Conservation (phyloP, 2,797 vertebrate species). For the Helicolenus hilgendorfi region DNA sequence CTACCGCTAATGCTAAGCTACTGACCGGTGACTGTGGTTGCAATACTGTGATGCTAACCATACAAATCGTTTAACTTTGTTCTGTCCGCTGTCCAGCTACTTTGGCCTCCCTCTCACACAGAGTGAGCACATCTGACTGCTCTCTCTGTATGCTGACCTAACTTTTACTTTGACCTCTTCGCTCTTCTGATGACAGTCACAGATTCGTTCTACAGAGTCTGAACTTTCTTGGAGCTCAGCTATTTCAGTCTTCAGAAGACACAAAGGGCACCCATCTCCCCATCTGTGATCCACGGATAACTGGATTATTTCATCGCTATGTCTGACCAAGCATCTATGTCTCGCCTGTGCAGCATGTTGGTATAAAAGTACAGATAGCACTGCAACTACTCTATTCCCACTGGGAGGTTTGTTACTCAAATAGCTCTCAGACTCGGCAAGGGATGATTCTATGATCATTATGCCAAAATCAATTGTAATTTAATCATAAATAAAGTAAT, state of each 20-base stretch:
- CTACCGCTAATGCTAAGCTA: neutral
- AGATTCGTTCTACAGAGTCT: constrained; percentile 18
- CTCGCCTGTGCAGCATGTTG: neutral
- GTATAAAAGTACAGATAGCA: neutral
- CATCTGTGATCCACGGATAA: constrained; percentile 28
- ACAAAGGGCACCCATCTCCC: constrained; percentile 20
- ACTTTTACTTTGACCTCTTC: constrained; percentile 20
- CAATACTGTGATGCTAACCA: neutral
- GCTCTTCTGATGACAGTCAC: constrained; percentile 5
- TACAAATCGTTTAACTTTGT: neutral
- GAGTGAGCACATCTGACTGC: neutral
- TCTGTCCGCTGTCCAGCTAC: neutral
- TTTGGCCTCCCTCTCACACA: neutral
- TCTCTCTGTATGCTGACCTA: neutral
- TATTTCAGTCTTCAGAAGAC: constrained; percentile 38
- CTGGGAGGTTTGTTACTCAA: neutral
- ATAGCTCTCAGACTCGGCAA: neutral
- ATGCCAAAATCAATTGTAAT: neutral
- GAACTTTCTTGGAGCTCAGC: constrained; percentile 20
- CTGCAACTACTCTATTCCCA: neutral
- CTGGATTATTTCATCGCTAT: constrained; percentile 23
- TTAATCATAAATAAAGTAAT: neutral
- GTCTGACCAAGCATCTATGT: constrained; percentile 34
- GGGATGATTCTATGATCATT: neutral
- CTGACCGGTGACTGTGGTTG: neutral